Evolutionary conservation across 2,888 invertebrate genomes (phyloP), one percentile per base, ranked within the genome.

Genomic region (Limnephilus marmoratus): DNA sequence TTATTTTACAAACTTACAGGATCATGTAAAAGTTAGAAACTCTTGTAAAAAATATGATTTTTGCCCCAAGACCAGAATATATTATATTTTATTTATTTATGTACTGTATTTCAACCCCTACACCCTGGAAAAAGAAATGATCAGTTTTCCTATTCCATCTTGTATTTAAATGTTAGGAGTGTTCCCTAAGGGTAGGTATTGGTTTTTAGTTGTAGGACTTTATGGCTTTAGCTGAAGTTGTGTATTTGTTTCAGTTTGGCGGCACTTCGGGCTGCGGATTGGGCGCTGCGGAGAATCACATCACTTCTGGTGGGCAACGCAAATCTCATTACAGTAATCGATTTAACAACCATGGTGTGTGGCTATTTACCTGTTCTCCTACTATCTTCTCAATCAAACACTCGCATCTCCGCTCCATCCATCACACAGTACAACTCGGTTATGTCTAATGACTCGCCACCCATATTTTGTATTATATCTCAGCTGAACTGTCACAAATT

Each of bases 311-410:
- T 97, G 97, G 97, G 97, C 97, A 97, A 96, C 97, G 97, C 97
- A 97, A 97, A 96, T 96, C 97, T 95, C 97, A 97, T 97, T 97
- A 97, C 97, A 97, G 96, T 97, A 97, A 97, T 96, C 97, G 97
- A 95, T 97, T 97, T 97, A 97, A 97, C 96, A 96, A 96, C 95
- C 96, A 96, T 96, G 97, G 97, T 96, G 96, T 96, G 96, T 96
- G 96, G 96, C 91, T 93, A 90, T 91, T 49, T 91, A 89, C 92
- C 68, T 91, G 34, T 92, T 80, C 90, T 92, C 90, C 91, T 87
- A 91, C 92, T 88, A 29, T 87, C 53, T 81, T 90, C 90, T 81
- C 82, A 81, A 81, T 90, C 15, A 86, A 91, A 68, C 37, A n/a
- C 34, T 85, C 85, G 24, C 81, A 80, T 90, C 90, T 88, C 88